Evolutionary conservation across 1,140 invertebrate species (phyloP).

Genomic region (Druon quercuslanigerum): DNA sequence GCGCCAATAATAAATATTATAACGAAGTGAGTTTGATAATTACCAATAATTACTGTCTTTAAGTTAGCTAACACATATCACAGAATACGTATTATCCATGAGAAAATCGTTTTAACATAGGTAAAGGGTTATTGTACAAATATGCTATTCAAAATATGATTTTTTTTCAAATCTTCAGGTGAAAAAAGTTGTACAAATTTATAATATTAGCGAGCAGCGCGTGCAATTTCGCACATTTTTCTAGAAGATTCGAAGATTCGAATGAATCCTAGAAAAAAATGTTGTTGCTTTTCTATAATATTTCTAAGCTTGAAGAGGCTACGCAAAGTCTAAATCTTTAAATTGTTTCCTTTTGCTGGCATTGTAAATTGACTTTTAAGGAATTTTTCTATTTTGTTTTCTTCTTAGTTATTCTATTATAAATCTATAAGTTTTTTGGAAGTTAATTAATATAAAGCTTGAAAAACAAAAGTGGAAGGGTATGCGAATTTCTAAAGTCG

Average conservation of each 20-base stretch:
- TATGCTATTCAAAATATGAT: neutral
- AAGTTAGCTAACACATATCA: conserved; percentile 73
- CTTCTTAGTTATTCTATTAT: neutral
- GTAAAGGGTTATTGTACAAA: conserved; percentile 20
- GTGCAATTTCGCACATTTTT: neutral
- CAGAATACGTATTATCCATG: conserved; percentile 69
- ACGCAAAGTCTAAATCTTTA: neutral
- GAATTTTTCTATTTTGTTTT: neutral
- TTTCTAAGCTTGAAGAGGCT: too few relatives aligned
- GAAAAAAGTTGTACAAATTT: conserved; percentile 9
- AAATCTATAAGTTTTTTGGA: neutral
- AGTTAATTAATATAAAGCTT: neutral
- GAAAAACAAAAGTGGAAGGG: conserved; percentile 2
- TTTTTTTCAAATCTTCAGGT: neutral
- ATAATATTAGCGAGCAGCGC: neutral
- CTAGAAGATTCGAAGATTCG: neutral
- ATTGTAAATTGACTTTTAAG: too few relatives aligned
- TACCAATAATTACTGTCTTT: conserved; percentile 15
- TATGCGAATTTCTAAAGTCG: too few relatives aligned
- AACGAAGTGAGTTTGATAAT: conserved; percentile 6
- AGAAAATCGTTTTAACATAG: conserved; percentile 43
- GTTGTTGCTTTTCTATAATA: neutral
- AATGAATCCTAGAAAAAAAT: conserved; percentile 4
- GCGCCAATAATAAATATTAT: conserved; percentile 39
- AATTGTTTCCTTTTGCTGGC: too few relatives aligned